Base-by-base conservation (phyloP, 2,888 invertebrate species). In the Hypomecis punctinalis region DNA sequence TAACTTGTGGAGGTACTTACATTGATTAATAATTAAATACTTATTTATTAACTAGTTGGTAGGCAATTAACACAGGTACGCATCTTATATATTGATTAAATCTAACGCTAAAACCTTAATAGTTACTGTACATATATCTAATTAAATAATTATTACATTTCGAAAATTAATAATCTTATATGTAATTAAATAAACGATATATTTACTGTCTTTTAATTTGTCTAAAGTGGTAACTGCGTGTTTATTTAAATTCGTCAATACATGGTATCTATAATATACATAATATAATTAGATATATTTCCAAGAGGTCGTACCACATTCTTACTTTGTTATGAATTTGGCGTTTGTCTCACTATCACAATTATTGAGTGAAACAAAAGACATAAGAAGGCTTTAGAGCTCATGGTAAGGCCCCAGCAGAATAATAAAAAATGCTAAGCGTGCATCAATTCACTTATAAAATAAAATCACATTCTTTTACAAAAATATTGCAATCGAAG, bases 51-150 rank as follows among this genome's bases (percentile, higher is more conserved):
- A 49, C 54, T 48, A 66, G 7, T 46, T 51, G 9, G 35, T 52
- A 54, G 54, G 54, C 60, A 60, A 49, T 9, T 64, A 66, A 67
- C 47, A 56, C 62, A 67, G 61, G 62, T 60, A 64, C 51, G 56
- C 13, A 51, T 45, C 40, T 54, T 36, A 59, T 13, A 59, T 43
- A 59, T 43, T 42, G 33, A 35, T 45, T 39, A 48, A 45, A 54
- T 46, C 6, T 52, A 58, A 23, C 9, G 0, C 52, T 63, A 52
- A 5, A 7, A 23, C 4, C 56, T 56, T 56, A 47, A 43, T 13
- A 37, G 8, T 36, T 13, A 55, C 57, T 57, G 57, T 57, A 57
- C 57, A 57, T 4, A 40, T 9, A 0, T 23, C 1, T n/a, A n/a
- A 40, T 23, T 36, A 23, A 52, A 6, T 39, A 11, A 23, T 33